Percentiles rank a stretch among this genome's conserved stretches.
These are phyloP conservation scores for Spodoptera exigua DNA, from an alignment of 2,888 invertebrate genomes.

Conservation along the genomic window DNA sequence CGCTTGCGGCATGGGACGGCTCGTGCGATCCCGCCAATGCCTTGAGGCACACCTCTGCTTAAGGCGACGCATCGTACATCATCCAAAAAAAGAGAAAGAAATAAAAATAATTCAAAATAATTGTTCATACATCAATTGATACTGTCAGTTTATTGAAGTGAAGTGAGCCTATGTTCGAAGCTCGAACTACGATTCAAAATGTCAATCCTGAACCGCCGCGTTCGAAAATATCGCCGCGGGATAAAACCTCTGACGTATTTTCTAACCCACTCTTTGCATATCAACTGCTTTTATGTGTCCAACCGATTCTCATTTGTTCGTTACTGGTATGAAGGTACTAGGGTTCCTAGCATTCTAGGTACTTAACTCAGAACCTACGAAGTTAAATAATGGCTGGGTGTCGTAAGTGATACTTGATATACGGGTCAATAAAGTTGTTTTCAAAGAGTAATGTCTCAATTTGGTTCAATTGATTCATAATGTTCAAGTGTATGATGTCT, in stretches of 20 bases:
- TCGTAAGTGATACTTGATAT: conserved; percentile 27
- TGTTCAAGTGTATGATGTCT: conserved; percentile 23
- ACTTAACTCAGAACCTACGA: too few species aligned
- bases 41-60: conserved; percentile 4
- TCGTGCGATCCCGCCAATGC: conserved; percentile 11
- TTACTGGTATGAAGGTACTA: too few species aligned
- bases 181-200: not conserved
- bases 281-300: not conserved
- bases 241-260: not conserved
- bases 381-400: too few species aligned
- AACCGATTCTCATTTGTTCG: not conserved
- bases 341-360: too few species aligned
- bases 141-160: too few species aligned
- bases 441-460: conserved; percentile 31
- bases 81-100: conserved; percentile 1
- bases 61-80: conserved; percentile 14
- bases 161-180: not conserved
- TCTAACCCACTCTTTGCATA: not conserved
- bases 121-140: too few species aligned
- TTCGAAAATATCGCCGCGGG: conserved; percentile 4
- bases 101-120: not conserved
- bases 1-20: conserved; percentile 8
- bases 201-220: conserved; percentile 5
- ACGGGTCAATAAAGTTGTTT: conserved; percentile 34
- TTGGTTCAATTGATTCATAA: conserved; percentile 42